Conservation (phyloP, 1,140 invertebrate genomes). For the Heliothis virescens region DNA sequence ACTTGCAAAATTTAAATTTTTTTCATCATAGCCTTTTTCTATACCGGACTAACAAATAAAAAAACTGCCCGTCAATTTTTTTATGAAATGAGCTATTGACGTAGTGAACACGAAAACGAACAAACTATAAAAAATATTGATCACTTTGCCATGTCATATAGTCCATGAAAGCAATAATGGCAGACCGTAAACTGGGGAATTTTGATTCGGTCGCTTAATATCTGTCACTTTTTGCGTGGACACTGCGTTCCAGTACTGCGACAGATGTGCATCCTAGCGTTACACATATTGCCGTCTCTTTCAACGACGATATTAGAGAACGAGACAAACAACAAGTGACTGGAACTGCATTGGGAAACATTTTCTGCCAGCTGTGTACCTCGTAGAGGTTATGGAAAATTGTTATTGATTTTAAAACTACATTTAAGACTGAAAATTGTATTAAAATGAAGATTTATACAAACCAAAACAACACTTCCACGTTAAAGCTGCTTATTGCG, state of each 20-base stretch:
- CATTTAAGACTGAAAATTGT: constrained; percentile 49
- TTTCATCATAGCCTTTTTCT: too few relatives aligned
- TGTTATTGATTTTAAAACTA: constrained; percentile 40
- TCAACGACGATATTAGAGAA: neutral
- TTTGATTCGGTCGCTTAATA: too few relatives aligned
- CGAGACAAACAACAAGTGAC: neutral
- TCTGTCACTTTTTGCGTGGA: too few relatives aligned
- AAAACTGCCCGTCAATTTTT: too few relatives aligned
- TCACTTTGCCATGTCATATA: too few relatives aligned
- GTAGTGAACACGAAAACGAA: too few relatives aligned
- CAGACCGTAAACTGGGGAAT: too few relatives aligned
- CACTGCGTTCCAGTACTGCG: neutral
- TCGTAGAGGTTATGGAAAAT: constrained; percentile 60
- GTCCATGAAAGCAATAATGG: too few relatives aligned
- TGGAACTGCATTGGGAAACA: neutral
- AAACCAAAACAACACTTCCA: constrained; percentile 90
- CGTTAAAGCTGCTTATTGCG: constrained; percentile 90
- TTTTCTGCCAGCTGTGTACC: constrained; percentile 51
- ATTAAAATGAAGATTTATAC: constrained; percentile 89
- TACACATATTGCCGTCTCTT: neutral
- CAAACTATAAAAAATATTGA: too few relatives aligned
- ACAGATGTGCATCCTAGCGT: neutral
- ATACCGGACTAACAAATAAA: too few relatives aligned
- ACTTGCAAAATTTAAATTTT: too few relatives aligned
- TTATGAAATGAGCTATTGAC: too few relatives aligned